Evolutionary conservation across 53 echinoderm and acorn worm species (phyloP).

Genomic region (Paracentrotus lividus): DNA sequence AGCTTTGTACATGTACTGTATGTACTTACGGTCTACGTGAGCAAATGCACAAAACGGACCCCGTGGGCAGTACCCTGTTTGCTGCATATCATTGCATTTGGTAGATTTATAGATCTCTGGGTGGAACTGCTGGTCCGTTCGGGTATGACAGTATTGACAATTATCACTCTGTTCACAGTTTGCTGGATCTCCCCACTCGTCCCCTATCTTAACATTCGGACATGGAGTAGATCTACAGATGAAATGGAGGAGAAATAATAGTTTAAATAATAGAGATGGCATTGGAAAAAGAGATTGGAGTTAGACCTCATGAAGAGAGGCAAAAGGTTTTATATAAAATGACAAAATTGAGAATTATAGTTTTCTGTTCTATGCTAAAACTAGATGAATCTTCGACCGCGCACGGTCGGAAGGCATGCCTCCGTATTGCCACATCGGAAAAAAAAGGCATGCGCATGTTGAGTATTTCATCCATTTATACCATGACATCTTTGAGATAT

Average conservation of each 20-base stretch:
- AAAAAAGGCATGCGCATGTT: no score
- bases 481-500: no score
- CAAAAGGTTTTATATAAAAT: no score
- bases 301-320: no score
- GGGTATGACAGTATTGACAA: constrained; percentile 97
- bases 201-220: constrained; percentile 98
- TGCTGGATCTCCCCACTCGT: constrained; percentile 96
- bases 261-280: background rate
- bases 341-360: no score
- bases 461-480: no score
- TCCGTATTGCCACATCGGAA: no score
- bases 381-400: no score
- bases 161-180: constrained; percentile 97
- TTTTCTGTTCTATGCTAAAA: no score
- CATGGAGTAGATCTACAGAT: constrained; percentile 93
- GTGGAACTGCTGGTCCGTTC: constrained; percentile 99
- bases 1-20: background rate
- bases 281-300: background rate
- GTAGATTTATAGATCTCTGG: constrained; percentile 99
- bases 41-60: constrained; percentile 99
- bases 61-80: constrained; percentile 96
- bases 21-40: constrained; percentile 99
- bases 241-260: no score
- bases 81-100: constrained; percentile 99
- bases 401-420: no score